Base-by-base conservation (phyloP, 2,888 invertebrate genomes). In the Rotaria macrura region DNA sequence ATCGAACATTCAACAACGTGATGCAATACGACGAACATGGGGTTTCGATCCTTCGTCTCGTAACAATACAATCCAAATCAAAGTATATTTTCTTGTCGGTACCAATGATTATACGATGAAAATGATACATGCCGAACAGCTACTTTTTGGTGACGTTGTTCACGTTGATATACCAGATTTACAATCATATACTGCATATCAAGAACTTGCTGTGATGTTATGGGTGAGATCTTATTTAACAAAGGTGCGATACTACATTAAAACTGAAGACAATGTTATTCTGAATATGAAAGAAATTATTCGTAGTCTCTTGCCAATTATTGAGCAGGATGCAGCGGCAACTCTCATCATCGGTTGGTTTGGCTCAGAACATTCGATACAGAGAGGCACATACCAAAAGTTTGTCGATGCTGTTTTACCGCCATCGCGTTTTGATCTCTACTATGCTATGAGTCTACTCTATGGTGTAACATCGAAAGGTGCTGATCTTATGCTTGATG, bases 21-120 rank as follows among this genome's bases (percentile, higher is more conserved):
- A 79, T 79, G 79, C 79, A 10, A 79, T 79, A 14, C 43, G 79
- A 79, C 79, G 79, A n/a, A 79, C 79, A n/a, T 79, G 79, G 79
- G 79, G n/a, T n/a, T n/a, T 10, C n/a, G 43, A 79, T n/a, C 23
- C 17, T 43, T n/a, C 43, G 17, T 43, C 40, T n/a, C 1, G 5
- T 1, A 79, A 43, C 14, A 25, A 1, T 12, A 43, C 43, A 43
- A 12, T 79, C 5, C 17, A 34, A 34, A 17, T 17, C 20, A 79
- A 43, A 79, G 12, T 43, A 6, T 79, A 34, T 43, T 79, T 79
- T 79, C 43, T 79, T 79, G 40, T 79, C 23, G 79, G 43, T 43
- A 25, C 12, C n/a, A 43, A 79, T 43, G 79, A 79, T 79, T 43
- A n/a, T n/a, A 25, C 14, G 0, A 2, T 43, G 0, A 25, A 79